These are phyloP conservation scores for Silurus asotus DNA, from an alignment of 2,113 vertebrate species.

Conservation along the genomic window DNA sequence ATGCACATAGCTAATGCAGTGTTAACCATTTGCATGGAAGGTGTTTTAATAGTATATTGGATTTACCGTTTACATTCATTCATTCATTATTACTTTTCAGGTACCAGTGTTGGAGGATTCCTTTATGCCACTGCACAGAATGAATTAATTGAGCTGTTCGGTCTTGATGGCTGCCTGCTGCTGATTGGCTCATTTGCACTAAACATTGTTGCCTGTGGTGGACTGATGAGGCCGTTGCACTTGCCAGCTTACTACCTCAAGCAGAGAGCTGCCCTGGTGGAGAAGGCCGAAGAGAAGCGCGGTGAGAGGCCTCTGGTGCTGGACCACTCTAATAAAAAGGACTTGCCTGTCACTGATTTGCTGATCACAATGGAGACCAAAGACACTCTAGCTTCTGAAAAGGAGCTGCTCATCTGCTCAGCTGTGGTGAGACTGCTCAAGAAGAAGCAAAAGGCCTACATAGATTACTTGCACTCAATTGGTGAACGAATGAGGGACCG, in stretches of 20 bases:
- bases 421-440: constrained; percentile 66
- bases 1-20: not conserved
- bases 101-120: constrained; percentile 84
- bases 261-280: constrained; percentile 65
- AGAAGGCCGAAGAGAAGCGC: constrained; percentile 56
- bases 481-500: constrained; percentile 76
- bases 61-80: not conserved
- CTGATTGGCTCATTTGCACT: constrained; percentile 82
- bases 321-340: constrained; percentile 45
- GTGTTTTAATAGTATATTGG: not conserved
- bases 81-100: constrained; percentile 57
- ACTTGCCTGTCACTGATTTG: constrained; percentile 42
- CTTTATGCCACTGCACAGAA: constrained; percentile 82
- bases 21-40: not conserved
- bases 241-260: constrained; percentile 60
- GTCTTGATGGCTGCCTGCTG: constrained; percentile 83
- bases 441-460: constrained; percentile 78
- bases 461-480: constrained; percentile 75
- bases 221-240: constrained; percentile 81
- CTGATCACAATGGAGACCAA: constrained; percentile 48
- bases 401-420: constrained; percentile 37
- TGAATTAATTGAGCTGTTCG: constrained; percentile 78
- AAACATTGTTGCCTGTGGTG: constrained; percentile 85
- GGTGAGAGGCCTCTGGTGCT: constrained; percentile 36
- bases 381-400: constrained; percentile 35